A percentile compares a stretch with the other conserved stretches of the same genome.
Conservation (phyloP, 2,113 vertebrate species). For the Indri indri region DNA sequence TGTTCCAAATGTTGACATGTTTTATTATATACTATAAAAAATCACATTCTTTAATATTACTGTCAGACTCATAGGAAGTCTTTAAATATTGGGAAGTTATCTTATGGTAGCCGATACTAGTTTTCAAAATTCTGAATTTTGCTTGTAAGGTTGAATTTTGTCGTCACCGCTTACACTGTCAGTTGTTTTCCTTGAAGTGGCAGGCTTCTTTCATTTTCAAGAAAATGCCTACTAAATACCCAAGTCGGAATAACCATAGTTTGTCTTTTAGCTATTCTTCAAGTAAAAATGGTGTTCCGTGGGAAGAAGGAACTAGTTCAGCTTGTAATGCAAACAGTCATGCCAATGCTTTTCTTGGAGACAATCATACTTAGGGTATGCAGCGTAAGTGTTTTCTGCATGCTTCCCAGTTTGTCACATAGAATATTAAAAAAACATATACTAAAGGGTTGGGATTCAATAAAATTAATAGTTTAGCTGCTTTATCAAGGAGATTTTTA, state of each 20-base stretch:
- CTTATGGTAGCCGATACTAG: background rate
- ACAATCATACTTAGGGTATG: background rate
- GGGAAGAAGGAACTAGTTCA: background rate
- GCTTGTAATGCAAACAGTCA: background rate
- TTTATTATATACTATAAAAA: background rate
- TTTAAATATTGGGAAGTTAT: background rate
- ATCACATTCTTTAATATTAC: background rate
- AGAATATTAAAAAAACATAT: background rate
- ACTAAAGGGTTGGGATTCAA: background rate
- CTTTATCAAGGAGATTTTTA: background rate
- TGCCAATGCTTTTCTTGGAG: background rate
- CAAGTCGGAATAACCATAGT: background rate
- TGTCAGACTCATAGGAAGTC: background rate
- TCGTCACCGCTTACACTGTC: background rate
- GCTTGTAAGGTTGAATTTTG: background rate
- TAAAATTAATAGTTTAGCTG: background rate
- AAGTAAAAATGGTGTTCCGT: background rate
- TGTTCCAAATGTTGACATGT: background rate
- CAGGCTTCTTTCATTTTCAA: background rate
- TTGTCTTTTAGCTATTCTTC: slow-evolving; percentile 11
- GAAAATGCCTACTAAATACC: background rate
- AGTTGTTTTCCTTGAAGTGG: background rate
- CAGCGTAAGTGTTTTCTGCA: background rate
- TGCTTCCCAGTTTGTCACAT: background rate
- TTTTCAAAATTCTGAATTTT: background rate